These are phyloP conservation scores for Dione juno DNA, from an alignment of 2,888 invertebrate species.

Conservation along the genomic window DNA sequence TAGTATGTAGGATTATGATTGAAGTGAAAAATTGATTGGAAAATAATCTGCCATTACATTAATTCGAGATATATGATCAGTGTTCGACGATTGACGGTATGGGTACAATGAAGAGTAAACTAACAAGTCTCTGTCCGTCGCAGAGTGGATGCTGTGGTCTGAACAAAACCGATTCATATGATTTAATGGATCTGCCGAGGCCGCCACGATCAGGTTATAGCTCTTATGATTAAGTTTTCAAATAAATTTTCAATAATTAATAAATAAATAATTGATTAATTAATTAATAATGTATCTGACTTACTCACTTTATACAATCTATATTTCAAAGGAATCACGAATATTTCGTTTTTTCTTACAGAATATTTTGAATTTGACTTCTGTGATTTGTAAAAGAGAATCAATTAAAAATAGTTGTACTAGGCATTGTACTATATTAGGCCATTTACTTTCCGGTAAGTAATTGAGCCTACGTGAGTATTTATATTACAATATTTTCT, in stretches of 20 bases:
- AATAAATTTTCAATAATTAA: background rate
- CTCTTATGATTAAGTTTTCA: background rate
- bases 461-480: background rate
- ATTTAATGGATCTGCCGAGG: conserved; percentile 70
- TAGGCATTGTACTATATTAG: background rate
- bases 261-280: no score
- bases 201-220: conserved; percentile 58
- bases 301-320: background rate
- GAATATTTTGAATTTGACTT: background rate
- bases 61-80: conserved; percentile 32
- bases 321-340: background rate
- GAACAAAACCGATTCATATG: conserved; percentile 62
- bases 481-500: conserved; percentile 7
- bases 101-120: conserved; percentile 71
- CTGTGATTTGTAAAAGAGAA: background rate
- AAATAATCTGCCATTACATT: conserved; percentile 36
- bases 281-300: background rate
- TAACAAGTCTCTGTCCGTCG: conserved; percentile 58
- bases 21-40: conserved; percentile 49
- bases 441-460: background rate
- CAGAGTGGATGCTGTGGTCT: conserved; percentile 60
- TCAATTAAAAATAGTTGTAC: background rate
- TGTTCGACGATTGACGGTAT: conserved; percentile 49
- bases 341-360: no score
- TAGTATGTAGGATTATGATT: conserved; percentile 51